Conservation (phyloP, 1,140 invertebrate species). For the Delia radicum region DNA sequence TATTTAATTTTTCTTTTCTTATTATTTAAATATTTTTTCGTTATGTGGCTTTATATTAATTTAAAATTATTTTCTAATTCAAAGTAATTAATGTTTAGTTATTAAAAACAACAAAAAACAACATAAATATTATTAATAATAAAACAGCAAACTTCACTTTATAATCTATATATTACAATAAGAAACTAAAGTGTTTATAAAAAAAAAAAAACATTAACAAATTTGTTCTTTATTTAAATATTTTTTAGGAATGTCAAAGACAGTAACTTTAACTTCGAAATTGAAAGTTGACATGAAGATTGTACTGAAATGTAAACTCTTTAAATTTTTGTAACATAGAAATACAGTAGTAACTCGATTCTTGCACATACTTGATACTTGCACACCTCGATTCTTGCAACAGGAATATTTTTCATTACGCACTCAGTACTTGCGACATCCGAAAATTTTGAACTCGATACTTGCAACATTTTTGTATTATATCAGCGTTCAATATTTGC, state of each 20-base stretch:
- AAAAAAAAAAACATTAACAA: neutral
- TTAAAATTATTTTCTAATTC: neutral
- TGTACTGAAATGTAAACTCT: no score
- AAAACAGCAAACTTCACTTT: neutral
- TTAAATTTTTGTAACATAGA: no score
- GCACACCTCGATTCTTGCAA: no score
- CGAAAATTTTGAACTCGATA: no score
- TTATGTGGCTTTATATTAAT: slow-evolving; percentile 10
- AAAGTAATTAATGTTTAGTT: neutral
- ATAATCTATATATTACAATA: neutral
- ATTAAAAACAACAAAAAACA: neutral
- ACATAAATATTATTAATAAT: neutral
- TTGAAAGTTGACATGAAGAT: no score
- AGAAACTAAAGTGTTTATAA: neutral
- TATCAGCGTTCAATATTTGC: no score
- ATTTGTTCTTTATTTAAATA: neutral
- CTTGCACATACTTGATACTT: no score
- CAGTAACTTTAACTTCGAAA: neutral
- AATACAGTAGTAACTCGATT: no score
- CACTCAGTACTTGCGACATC: no score
- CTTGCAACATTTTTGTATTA: no score
- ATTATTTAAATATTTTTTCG: neutral
- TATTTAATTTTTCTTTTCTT: neutral
- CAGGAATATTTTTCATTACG: no score
- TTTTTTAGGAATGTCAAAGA: no score